Conservation (phyloP, 1,140 invertebrate species). For the Drosophila melanica region DNA sequence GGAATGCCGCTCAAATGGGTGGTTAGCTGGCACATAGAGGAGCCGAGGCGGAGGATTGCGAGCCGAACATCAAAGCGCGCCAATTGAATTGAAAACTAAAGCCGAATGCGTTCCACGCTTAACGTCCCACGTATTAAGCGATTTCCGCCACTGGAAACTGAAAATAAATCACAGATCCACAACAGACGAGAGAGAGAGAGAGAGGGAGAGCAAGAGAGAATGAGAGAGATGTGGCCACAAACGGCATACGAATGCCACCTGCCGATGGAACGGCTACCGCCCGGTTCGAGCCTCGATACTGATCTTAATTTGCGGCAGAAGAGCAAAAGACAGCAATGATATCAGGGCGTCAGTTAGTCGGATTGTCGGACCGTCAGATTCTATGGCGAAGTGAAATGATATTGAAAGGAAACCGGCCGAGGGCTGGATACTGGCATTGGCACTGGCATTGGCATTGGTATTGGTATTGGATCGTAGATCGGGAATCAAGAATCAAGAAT, state of each 20-base stretch:
- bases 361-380: background rate
- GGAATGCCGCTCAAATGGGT: slow-evolving; percentile 29
- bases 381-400: slow-evolving; percentile 48
- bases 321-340: slow-evolving; percentile 44
- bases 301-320: slow-evolving; percentile 68
- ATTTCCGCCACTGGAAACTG: slow-evolving; percentile 55
- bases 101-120: slow-evolving; percentile 34
- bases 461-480: slow-evolving; percentile 17
- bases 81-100: slow-evolving; percentile 45
- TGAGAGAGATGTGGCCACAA: slow-evolving; percentile 4
- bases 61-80: slow-evolving; percentile 48
- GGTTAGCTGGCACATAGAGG: background rate
- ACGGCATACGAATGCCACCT: slow-evolving; percentile 53
- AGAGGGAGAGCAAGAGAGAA: background rate
- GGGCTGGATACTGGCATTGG: slow-evolving; percentile 2
- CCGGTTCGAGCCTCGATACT: slow-evolving; percentile 54
- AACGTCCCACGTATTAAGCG: slow-evolving; percentile 62
- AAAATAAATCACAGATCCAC: slow-evolving; percentile 66
- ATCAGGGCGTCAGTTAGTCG: slow-evolving; percentile 40
- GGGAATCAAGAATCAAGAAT: background rate
- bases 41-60: background rate
- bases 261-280: slow-evolving; percentile 32
- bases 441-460: background rate
- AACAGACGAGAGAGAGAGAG: background rate
- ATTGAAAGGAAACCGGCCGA: slow-evolving; percentile 64